These are phyloP conservation scores for Apodemia mormo DNA, from an alignment of 2,888 invertebrate genomes.

Conservation along the genomic window DNA sequence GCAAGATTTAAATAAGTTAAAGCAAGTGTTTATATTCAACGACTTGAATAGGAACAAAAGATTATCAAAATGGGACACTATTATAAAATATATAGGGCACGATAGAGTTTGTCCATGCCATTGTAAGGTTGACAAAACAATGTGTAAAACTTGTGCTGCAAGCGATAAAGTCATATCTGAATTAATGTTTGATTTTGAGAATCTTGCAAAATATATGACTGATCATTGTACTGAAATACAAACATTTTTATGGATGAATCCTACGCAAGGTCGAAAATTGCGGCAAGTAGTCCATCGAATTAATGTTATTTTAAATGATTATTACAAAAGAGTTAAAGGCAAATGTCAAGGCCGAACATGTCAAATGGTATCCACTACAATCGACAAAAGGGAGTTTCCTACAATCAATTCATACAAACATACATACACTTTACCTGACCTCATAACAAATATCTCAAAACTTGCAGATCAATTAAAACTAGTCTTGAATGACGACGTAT, in stretches of 20 bases:
- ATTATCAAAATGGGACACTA: constrained; percentile 46
- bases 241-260: constrained; percentile 66
- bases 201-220: constrained; percentile 58
- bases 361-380: constrained; percentile 49
- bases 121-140: constrained; percentile 54
- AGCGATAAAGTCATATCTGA: constrained; percentile 63
- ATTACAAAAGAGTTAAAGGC: constrained; percentile 61
- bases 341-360: constrained; percentile 62
- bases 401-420: constrained; percentile 13
- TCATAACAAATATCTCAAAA: neutral
- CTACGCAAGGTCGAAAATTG: constrained; percentile 59
- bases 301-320: constrained; percentile 55
- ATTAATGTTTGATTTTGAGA: constrained; percentile 62
- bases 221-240: constrained; percentile 70
- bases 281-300: constrained; percentile 57
- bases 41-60: neutral
- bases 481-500: neutral
- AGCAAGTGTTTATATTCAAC: neutral
- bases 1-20: neutral
- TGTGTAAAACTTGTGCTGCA: constrained; percentile 64
- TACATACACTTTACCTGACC: neutral
- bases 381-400: constrained; percentile 51
- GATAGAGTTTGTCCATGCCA: constrained; percentile 60
- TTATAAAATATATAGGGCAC: constrained; percentile 55
- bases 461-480: neutral